A percentile compares a stretch with the other conserved stretches of the same genome.
Evolutionary conservation across 2,113 vertebrate genomes (phyloP).

Genomic region (Noturus placidus): DNA sequence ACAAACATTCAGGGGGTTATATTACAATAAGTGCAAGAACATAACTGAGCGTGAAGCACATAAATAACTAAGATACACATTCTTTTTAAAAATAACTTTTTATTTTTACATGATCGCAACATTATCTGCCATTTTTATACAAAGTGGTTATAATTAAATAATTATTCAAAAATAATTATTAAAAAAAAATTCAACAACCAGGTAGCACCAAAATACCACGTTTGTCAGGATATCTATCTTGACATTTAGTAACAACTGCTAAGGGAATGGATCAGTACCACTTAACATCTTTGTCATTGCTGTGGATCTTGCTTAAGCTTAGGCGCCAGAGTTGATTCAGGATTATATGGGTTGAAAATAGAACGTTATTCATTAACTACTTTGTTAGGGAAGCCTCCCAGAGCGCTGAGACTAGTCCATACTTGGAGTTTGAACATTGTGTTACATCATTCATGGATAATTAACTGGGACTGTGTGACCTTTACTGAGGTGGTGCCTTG

Average conservation of each 20-base stretch:
- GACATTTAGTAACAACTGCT: constrained; percentile 15
- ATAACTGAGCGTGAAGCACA: not conserved
- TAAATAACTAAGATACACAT: not conserved
- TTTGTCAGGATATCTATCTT: not conserved
- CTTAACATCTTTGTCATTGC: constrained; percentile 28
- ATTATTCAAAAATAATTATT: not conserved
- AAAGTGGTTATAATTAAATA: not conserved
- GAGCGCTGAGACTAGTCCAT: constrained; percentile 7
- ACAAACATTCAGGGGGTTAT: not conserved
- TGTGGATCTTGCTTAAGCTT: not conserved
- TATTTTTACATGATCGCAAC: not conserved
- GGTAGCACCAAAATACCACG: not conserved
- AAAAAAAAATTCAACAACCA: too few species aligned
- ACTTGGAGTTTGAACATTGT: constrained; percentile 11
- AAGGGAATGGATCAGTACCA: not conserved
- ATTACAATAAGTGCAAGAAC: not conserved
- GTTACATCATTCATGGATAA: not conserved
- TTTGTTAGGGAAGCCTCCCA: constrained; percentile 28
- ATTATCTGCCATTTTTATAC: not conserved
- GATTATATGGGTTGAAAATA: constrained; percentile 46
- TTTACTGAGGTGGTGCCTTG: not conserved
- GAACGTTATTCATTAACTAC: constrained; percentile 23
- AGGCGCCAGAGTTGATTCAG: constrained; percentile 39
- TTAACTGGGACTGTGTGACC: not conserved
- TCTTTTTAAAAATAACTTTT: not conserved